phyloP scores from a whole-genome alignment of 2,888 invertebrate genomes.

The Bibio marci region DNA sequence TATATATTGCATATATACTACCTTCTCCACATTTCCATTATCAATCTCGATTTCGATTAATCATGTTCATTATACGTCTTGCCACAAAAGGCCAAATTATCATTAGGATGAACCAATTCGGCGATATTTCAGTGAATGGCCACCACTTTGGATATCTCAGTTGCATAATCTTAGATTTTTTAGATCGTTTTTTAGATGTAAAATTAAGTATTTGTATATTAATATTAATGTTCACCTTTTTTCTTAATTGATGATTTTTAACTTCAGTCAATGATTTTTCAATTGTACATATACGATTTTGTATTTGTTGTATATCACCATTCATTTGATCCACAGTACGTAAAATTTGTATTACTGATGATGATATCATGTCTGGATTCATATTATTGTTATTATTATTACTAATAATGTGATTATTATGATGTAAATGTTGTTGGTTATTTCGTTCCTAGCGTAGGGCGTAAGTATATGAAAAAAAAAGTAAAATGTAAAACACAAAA shows the following conservation, averaged over 20 bases:
- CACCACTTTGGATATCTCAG: conserved; percentile 33
- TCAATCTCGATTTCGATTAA: conserved; percentile 13
- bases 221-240: conserved; percentile 8
- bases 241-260: conserved; percentile 10
- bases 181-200: neutral
- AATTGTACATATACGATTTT: conserved; percentile 20
- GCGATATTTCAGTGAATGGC: conserved; percentile 42
- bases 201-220: neutral
- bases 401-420: neutral
- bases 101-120: conserved; percentile 24
- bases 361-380: too few species aligned
- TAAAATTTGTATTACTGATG: conserved; percentile 20
- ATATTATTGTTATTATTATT: neutral
- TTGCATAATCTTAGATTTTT: conserved; percentile 8
- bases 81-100: conserved; percentile 26
- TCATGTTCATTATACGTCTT: conserved; percentile 15
- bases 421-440: neutral
- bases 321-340: conserved; percentile 23
- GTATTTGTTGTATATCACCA: conserved; percentile 20
- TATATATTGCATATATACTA: too few species aligned
- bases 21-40: too few species aligned
- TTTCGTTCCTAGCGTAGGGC: neutral
- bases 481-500: too few species aligned
- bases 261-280: conserved; percentile 21
- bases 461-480: too few species aligned